A percentile compares a stretch with the other conserved stretches of the same genome.
These are phyloP conservation scores for Solea senegalensis DNA, from an alignment of 2,113 vertebrate species.

Conservation along the genomic window DNA sequence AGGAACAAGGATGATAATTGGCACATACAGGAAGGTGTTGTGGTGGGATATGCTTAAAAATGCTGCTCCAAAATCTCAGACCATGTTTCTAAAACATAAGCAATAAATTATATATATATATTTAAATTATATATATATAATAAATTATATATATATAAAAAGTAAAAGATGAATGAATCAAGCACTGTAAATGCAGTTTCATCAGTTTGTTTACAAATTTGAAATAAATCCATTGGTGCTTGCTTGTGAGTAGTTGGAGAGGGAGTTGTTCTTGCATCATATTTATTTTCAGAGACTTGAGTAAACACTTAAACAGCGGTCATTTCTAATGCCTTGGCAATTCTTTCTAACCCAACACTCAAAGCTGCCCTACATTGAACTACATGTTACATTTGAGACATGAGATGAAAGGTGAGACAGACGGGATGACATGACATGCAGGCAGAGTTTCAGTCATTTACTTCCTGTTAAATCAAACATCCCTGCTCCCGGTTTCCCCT, in stretches of 20 bases:
- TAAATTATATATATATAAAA: too few species aligned
- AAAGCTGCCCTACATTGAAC: background rate
- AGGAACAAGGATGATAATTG: background rate
- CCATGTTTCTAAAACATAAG: too few species aligned
- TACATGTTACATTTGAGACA: background rate
- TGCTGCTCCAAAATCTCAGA: too few species aligned
- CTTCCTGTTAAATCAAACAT: constrained; percentile 51
- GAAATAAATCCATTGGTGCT: background rate
- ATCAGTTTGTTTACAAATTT: background rate
- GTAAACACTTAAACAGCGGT: background rate
- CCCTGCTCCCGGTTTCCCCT: constrained; percentile 33
- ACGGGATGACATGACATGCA: background rate
- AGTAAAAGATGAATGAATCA: background rate
- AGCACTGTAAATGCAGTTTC: background rate
- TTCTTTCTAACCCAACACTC: background rate
- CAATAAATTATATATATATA: too few species aligned
- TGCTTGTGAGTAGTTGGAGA: background rate
- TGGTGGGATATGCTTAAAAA: too few species aligned
- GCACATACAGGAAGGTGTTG: background rate
- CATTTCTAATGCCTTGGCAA: background rate
- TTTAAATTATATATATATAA: too few species aligned
- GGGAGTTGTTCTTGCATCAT: constrained; percentile 6
- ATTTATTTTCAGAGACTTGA: constrained; percentile 34
- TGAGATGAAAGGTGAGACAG: constrained; percentile 17
- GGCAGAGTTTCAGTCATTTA: constrained; percentile 31